Evolutionary conservation across 2,113 vertebrate genomes (phyloP).

Genomic region (Oryzias woworae): DNA sequence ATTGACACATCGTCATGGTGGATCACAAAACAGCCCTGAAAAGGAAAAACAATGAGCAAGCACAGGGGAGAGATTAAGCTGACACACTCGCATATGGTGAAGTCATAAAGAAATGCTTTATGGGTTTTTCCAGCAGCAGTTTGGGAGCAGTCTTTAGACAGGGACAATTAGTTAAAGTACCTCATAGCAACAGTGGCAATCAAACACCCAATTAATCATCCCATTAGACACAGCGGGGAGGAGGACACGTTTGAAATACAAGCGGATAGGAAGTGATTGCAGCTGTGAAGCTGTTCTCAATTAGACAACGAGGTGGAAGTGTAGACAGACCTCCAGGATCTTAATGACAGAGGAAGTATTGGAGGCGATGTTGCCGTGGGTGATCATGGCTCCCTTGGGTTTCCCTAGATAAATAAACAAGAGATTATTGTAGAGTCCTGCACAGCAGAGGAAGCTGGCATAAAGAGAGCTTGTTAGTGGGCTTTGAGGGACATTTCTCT

Average conservation of each 20-base stretch:
- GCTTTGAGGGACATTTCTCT: constrained; percentile 60
- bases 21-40: constrained; percentile 78
- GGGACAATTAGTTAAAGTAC: constrained; percentile 67
- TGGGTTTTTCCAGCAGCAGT: constrained; percentile 41
- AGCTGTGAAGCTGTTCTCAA: constrained; percentile 69
- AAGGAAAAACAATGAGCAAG: constrained; percentile 39
- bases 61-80: constrained; percentile 56
- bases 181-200: constrained; percentile 62
- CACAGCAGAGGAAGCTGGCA: constrained; percentile 54
- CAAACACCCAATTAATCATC: constrained; percentile 71
- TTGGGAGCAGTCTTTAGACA: constrained; percentile 50
- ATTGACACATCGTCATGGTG: constrained; percentile 79
- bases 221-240: constrained; percentile 68
- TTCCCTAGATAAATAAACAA: constrained; percentile 77
- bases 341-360: constrained; percentile 84
- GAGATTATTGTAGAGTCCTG: constrained; percentile 62
- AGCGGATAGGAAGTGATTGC: constrained; percentile 49
- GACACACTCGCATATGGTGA: constrained; percentile 11
- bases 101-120: constrained; percentile 55
- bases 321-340: constrained; percentile 81
- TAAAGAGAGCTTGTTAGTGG: constrained; percentile 65
- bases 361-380: constrained; percentile 83
- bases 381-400: constrained; percentile 85
- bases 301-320: constrained; percentile 68
- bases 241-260: constrained; percentile 50